A percentile compares a stretch with the other conserved stretches of the same genome.
These are phyloP conservation scores for Neocloeon triangulifer DNA, from an alignment of 1,140 invertebrate genomes.

Conservation along the genomic window DNA sequence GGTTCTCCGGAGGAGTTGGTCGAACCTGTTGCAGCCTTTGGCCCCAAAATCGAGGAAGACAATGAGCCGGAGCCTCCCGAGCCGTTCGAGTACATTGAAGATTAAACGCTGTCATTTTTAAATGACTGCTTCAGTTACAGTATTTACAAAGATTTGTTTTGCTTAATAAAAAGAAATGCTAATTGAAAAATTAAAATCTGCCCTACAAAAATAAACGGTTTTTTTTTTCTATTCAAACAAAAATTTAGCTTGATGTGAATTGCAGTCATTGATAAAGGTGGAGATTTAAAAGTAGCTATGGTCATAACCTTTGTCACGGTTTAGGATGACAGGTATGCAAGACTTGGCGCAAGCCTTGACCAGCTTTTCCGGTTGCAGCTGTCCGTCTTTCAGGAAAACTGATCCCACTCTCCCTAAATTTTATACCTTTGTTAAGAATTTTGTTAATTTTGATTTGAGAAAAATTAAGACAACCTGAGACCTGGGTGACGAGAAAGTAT, in stretches of 20 bases:
- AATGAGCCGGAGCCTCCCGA: conserved; percentile 92
- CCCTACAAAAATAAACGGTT: too few species aligned
- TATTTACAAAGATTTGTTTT: too few species aligned
- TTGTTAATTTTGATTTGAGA: not conserved
- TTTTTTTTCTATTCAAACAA: conserved; percentile 10
- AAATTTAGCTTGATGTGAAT: conserved; percentile 58
- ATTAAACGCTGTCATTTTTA: too few species aligned
- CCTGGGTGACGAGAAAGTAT: conserved; percentile 87
- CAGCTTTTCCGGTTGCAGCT: conserved; percentile 74
- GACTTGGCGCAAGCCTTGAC: conserved; percentile 42
- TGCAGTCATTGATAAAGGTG: conserved; percentile 83
- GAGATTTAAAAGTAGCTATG: conserved; percentile 92
- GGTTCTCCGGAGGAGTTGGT: conserved; percentile 68
- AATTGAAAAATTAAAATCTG: too few species aligned
- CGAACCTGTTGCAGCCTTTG: conserved; percentile 83
- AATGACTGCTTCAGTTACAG: too few species aligned
- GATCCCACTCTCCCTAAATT: conserved; percentile 55
- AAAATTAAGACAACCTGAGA: conserved; percentile 38
- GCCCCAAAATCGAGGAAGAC: conserved; percentile 82
- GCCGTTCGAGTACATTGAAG: conserved; percentile 86
- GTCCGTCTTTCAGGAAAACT: conserved; percentile 51
- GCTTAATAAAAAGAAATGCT: too few species aligned
- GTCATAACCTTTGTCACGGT: conserved; percentile 76
- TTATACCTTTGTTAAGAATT: conserved; percentile 9
- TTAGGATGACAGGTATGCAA: conserved; percentile 44